Evolutionary conservation across 37 sponge, comb jelly and placozoan species (phyloP).

Genomic region (Corticium candelabrum): DNA sequence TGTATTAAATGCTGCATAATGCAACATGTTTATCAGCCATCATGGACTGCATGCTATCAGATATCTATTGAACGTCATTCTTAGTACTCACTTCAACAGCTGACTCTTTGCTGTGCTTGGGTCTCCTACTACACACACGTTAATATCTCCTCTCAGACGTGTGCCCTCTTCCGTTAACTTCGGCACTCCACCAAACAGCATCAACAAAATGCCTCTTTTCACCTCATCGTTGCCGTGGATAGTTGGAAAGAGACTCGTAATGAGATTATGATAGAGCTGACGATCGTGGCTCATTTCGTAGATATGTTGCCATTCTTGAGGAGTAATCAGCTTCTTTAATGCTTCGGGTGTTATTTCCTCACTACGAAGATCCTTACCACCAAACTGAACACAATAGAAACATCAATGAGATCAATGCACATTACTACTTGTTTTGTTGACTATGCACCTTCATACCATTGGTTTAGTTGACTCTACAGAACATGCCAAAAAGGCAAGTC

Average conservation of each 20-base stretch:
- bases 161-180: constrained; percentile 92
- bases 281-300: constrained; percentile 90
- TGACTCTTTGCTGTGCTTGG: constrained; percentile 98
- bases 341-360: constrained; percentile 79
- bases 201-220: constrained; percentile 90
- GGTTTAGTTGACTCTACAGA: constrained; percentile 56
- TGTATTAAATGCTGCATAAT: too few species aligned
- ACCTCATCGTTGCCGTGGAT: constrained; percentile 99
- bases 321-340: constrained; percentile 63
- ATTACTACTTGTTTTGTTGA: background rate
- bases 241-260: constrained; percentile 86
- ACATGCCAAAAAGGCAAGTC: constrained; percentile 90
- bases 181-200: constrained; percentile 97
- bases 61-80: background rate
- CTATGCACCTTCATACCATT: constrained; percentile 6
- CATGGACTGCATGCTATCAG: background rate
- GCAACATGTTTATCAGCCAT: too few species aligned
- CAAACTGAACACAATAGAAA: constrained; percentile 36
- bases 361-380: constrained; percentile 39
- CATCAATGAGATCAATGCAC: background rate
- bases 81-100: constrained; percentile 74
- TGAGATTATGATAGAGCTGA: constrained; percentile 86
- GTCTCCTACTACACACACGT: constrained; percentile 97
- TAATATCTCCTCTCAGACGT: constrained; percentile 93
- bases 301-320: constrained; percentile 65